Conservation (phyloP, 2,797 vertebrate genomes). For the Meriones psammophilus region DNA sequence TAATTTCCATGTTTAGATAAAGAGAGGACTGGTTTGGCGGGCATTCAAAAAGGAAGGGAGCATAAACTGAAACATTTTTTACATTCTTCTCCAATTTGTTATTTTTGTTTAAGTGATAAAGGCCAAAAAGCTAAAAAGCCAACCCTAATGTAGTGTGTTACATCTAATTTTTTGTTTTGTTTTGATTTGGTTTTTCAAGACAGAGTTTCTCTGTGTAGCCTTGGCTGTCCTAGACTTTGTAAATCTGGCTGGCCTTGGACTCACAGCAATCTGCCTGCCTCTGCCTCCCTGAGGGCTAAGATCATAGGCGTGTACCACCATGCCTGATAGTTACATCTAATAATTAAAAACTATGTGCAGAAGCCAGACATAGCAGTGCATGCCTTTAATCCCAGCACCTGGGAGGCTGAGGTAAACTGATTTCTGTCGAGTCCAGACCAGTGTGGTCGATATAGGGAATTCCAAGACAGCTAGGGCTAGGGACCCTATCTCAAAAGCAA, state of each 20-base stretch:
- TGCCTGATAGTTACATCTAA: too few species aligned
- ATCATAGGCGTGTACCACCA: too few species aligned
- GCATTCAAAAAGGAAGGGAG: constrained; percentile 29
- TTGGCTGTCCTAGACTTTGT: too few species aligned
- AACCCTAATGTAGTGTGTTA: background rate
- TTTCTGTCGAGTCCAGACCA: background rate
- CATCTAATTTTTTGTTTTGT: background rate
- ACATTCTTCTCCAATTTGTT: constrained; percentile 45
- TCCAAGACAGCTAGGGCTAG: background rate
- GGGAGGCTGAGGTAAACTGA: background rate
- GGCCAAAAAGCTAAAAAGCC: background rate
- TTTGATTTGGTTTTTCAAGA: too few species aligned
- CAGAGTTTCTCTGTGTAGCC: too few species aligned
- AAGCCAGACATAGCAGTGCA: background rate
- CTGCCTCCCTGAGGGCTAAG: too few species aligned
- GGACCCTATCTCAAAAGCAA: background rate
- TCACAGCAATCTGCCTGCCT: too few species aligned
- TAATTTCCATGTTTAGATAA: constrained; percentile 54
- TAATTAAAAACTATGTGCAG: background rate
- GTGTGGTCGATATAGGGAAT: background rate
- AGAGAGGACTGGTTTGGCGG: background rate
- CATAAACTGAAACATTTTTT: constrained; percentile 67
- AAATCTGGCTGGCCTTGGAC: too few species aligned
- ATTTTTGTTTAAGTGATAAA: constrained; percentile 54
- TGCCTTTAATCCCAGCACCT: background rate